These are phyloP conservation scores for Dipodomys stephensi DNA, from an alignment of 2,113 vertebrate species.

Conservation along the genomic window DNA sequence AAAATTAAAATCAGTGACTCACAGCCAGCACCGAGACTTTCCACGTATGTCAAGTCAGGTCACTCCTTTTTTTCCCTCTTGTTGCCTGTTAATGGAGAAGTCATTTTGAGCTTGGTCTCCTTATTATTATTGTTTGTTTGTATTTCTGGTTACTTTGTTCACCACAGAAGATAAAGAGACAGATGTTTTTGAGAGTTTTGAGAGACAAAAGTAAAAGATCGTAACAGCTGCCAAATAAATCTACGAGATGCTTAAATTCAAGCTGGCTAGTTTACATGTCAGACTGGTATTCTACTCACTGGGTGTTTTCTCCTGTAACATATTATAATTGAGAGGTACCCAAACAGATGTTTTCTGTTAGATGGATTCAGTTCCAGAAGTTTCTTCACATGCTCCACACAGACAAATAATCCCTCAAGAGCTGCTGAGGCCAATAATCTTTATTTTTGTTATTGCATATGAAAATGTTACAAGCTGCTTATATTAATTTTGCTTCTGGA, in stretches of 20 bases:
- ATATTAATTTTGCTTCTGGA: slow-evolving; percentile 51
- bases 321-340: slow-evolving; percentile 72
- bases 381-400: slow-evolving; percentile 70
- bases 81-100: neutral
- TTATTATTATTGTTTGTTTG: neutral
- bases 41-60: neutral
- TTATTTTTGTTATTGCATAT: slow-evolving; percentile 52
- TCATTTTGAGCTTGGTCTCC: neutral
- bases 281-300: slow-evolving; percentile 49
- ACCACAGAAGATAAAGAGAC: neutral
- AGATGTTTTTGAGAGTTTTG: slow-evolving; percentile 44
- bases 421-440: slow-evolving; percentile 27
- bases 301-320: neutral
- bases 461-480: slow-evolving; percentile 57
- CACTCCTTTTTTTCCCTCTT: neutral
- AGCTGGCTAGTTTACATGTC: slow-evolving; percentile 48
- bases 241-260: slow-evolving; percentile 43
- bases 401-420: slow-evolving; percentile 69
- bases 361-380: slow-evolving; percentile 65
- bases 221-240: neutral
- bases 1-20: slow-evolving; percentile 10
- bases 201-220: slow-evolving; percentile 6
- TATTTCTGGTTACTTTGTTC: slow-evolving; percentile 22
- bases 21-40: neutral
- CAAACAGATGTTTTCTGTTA: slow-evolving; percentile 81